Conservation (phyloP, 2,888 invertebrate species). For the Eulithis prunata region DNA sequence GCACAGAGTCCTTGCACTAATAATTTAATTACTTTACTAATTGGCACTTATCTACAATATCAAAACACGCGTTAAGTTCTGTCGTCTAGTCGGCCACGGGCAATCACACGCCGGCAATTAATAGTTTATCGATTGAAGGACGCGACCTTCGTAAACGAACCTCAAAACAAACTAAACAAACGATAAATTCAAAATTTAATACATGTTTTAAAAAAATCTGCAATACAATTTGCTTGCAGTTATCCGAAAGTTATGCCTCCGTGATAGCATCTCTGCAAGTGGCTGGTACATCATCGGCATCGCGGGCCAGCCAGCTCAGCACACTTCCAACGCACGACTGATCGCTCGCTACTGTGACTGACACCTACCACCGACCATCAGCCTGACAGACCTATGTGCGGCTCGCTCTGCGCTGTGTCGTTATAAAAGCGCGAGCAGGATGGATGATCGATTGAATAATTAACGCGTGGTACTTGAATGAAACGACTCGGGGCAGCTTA, state of each 20-base stretch:
- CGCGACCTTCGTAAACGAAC: constrained; percentile 76
- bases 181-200: constrained; percentile 56
- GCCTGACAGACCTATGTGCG: constrained; percentile 45
- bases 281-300: constrained; percentile 71
- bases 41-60: constrained; percentile 76
- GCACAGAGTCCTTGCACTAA: constrained; percentile 42
- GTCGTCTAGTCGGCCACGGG: constrained; percentile 69
- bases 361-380: constrained; percentile 39
- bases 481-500: constrained; percentile 61
- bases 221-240: constrained; percentile 62
- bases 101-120: constrained; percentile 76
- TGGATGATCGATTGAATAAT: constrained; percentile 69
- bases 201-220: constrained; percentile 67
- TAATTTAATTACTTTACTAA: constrained; percentile 59
- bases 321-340: constrained; percentile 68
- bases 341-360: constrained; percentile 36
- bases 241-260: constrained; percentile 80
- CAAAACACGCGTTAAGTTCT: constrained; percentile 71
- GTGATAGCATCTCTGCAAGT: constrained; percentile 79
- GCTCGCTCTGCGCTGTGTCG: constrained; percentile 48
- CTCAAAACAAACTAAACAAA: constrained; percentile 72
- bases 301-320: constrained; percentile 70
- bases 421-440: constrained; percentile 49
- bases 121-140: constrained; percentile 83
- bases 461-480: constrained; percentile 69